Percentiles rank a stretch among this genome's conserved stretches.
Conservation (phyloP, 2,888 invertebrate species). For the Cylloceria caligata region DNA sequence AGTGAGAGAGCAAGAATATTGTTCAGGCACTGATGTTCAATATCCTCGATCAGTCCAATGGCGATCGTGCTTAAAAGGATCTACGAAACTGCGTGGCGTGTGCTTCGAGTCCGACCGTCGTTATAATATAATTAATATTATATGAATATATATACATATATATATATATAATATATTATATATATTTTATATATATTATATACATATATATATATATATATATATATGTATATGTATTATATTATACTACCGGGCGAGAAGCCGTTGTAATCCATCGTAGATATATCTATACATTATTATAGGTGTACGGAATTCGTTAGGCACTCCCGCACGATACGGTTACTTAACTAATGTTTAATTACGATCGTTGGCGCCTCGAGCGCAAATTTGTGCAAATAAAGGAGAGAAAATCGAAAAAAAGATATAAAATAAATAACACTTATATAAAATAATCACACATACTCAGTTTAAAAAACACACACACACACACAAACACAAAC, state of each 20-base stretch:
- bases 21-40: slow-evolving; percentile 52
- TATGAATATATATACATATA: slow-evolving; percentile 50
- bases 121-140: slow-evolving; percentile 61
- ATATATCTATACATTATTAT: slow-evolving; percentile 55
- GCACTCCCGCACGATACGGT: slow-evolving; percentile 58
- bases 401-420: slow-evolving; percentile 57
- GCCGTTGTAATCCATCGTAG: slow-evolving; percentile 62
- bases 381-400: slow-evolving; percentile 66
- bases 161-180: no score
- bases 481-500: slow-evolving; percentile 17
- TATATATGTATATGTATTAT: slow-evolving; percentile 50
- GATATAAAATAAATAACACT: slow-evolving; percentile 29
- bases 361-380: slow-evolving; percentile 64
- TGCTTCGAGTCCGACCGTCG: slow-evolving; percentile 61
- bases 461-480: slow-evolving; percentile 17
- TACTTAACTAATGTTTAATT: slow-evolving; percentile 63
- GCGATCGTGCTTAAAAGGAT: slow-evolving; percentile 69
- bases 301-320: slow-evolving; percentile 56
- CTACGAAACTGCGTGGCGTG: slow-evolving; percentile 51
- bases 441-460: slow-evolving; percentile 18
- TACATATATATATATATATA: slow-evolving; percentile 49
- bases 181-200: no score
- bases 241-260: slow-evolving; percentile 53
- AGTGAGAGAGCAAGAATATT: slow-evolving; percentile 40
- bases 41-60: slow-evolving; percentile 51